A percentile compares a stretch with the other conserved stretches of the same genome.
Evolutionary conservation across 2,888 invertebrate genomes (phyloP).

Genomic region (Stenoptilia bipunctidactyla): DNA sequence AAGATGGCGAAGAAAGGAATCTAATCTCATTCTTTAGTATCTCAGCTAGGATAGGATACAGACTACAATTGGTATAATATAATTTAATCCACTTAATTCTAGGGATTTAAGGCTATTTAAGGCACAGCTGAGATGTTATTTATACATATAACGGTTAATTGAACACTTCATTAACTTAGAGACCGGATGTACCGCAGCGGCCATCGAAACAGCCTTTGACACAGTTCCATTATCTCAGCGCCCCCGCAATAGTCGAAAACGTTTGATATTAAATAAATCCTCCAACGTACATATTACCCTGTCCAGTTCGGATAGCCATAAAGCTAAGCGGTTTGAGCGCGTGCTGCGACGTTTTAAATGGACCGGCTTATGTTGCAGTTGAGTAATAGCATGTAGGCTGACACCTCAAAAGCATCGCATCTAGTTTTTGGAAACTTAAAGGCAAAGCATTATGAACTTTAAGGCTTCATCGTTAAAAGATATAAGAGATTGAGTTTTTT

Average conservation of each 20-base stretch:
- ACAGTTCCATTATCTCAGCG: slow-evolving; percentile 41
- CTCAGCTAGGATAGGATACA: no score
- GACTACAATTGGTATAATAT: no score
- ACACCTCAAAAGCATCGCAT: slow-evolving; percentile 35
- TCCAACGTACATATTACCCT: slow-evolving; percentile 28
- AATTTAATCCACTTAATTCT: no score
- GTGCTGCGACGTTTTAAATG: slow-evolving; percentile 22
- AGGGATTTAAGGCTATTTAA: no score
- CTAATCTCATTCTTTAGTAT: no score
- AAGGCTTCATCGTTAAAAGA: slow-evolving; percentile 14
- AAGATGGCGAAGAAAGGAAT: no score
- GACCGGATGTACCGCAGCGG: slow-evolving; percentile 34
- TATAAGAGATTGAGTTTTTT: slow-evolving; percentile 26
- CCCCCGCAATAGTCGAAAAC: slow-evolving; percentile 41
- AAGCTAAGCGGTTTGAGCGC: slow-evolving; percentile 17
- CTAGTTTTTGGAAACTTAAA: slow-evolving; percentile 21
- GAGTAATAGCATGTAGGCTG: slow-evolving; percentile 56
- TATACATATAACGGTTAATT: no score
- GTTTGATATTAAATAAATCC: slow-evolving; percentile 49
- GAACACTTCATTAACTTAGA: no score
- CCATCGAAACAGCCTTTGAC: slow-evolving; percentile 38
- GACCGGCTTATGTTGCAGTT: slow-evolving; percentile 36
- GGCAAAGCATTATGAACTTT: slow-evolving; percentile 21
- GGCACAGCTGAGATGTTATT: no score
- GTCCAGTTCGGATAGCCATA: slow-evolving; percentile 30